Percentiles rank a stretch among this genome's conserved stretches.
phyloP scores from a whole-genome alignment of 2,888 invertebrate species.

The Thalpophila matura region DNA sequence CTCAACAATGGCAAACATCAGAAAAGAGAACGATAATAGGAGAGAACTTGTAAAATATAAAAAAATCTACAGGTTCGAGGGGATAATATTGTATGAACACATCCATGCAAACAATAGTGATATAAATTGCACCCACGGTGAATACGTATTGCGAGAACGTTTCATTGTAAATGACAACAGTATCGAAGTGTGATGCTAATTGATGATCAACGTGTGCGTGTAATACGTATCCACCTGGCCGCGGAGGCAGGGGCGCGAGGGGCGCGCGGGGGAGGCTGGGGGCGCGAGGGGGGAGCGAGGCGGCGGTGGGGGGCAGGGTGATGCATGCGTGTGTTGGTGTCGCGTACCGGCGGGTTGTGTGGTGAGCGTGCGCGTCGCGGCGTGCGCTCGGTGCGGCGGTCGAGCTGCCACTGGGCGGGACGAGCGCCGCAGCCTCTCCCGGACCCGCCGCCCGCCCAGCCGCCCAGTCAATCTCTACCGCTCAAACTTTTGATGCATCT shows the following conservation, averaged over 20 bases:
- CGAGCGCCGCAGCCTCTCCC: conserved; percentile 79
- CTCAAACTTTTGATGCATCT: conserved; percentile 76
- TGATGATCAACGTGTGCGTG: conserved; percentile 69
- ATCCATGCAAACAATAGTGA: conserved; percentile 60
- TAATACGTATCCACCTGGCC: conserved; percentile 81
- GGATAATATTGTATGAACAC: conserved; percentile 19
- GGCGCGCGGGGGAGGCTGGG: conserved; percentile 45
- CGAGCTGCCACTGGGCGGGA: conserved; percentile 84
- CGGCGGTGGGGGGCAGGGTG: conserved; percentile 57
- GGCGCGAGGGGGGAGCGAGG: conserved; percentile 35
- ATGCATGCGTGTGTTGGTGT: conserved; percentile 81
- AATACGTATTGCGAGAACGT: conserved; percentile 64
- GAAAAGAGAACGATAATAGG: conserved; percentile 11
- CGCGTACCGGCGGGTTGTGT: conserved; percentile 88
- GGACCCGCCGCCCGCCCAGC: conserved; percentile 78
- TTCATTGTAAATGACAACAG: conserved; percentile 52
- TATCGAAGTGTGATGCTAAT: conserved; percentile 60
- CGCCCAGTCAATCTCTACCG: conserved; percentile 72
- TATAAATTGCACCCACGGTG: conserved; percentile 54
- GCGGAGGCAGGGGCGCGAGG: conserved; percentile 42
- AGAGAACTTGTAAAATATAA: conserved; percentile 31
- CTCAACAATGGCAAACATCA: conserved; percentile 13
- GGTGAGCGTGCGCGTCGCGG: conserved; percentile 82
- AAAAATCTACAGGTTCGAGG: conserved; percentile 18
- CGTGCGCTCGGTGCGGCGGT: conserved; percentile 88